A percentile compares a stretch with the other conserved stretches of the same genome.
phyloP scores from a whole-genome alignment of 2,888 invertebrate genomes.

The Unio delphinus region DNA sequence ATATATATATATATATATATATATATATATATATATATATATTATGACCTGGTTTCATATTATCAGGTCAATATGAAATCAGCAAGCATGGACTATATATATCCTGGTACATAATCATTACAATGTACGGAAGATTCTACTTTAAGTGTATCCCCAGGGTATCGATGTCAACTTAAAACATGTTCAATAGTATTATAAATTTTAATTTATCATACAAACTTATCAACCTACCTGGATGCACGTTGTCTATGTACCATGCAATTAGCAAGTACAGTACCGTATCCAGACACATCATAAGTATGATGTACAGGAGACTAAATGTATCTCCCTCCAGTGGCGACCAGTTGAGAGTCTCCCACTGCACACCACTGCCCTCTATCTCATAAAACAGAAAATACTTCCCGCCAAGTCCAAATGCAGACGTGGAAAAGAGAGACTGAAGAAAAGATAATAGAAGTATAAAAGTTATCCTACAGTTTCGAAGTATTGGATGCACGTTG shows the following conservation, averaged over 20 bases:
- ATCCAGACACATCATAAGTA: conserved; percentile 67
- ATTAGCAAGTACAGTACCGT: conserved; percentile 63
- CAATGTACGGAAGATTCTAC: too few relatives aligned
- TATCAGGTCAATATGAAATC: too few relatives aligned
- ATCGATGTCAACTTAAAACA: too few relatives aligned
- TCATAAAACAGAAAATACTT: conserved; percentile 74
- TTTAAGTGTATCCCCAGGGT: too few relatives aligned
- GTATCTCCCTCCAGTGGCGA: conserved; percentile 66
- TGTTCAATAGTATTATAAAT: too few relatives aligned
- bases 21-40: too few relatives aligned
- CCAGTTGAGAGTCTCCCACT: conserved; percentile 61
- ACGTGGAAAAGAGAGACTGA: conserved; percentile 70
- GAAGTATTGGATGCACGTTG: conserved; percentile 45
- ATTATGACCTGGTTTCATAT: too few relatives aligned
- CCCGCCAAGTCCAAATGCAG: conserved; percentile 73
- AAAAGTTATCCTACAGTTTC: too few relatives aligned
- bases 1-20: too few relatives aligned
- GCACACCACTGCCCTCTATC: conserved; percentile 69
- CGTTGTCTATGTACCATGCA: conserved; percentile 70
- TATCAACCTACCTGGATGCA: conserved; percentile 61
- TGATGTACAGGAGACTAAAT: conserved; percentile 62
- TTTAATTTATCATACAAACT: background rate
- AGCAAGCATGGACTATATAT: too few relatives aligned
- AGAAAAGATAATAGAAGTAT: conserved; percentile 20
- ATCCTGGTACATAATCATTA: too few relatives aligned